Evolutionary conservation across 2,113 vertebrate species (phyloP).

Genomic region (Mixornis gularis): DNA sequence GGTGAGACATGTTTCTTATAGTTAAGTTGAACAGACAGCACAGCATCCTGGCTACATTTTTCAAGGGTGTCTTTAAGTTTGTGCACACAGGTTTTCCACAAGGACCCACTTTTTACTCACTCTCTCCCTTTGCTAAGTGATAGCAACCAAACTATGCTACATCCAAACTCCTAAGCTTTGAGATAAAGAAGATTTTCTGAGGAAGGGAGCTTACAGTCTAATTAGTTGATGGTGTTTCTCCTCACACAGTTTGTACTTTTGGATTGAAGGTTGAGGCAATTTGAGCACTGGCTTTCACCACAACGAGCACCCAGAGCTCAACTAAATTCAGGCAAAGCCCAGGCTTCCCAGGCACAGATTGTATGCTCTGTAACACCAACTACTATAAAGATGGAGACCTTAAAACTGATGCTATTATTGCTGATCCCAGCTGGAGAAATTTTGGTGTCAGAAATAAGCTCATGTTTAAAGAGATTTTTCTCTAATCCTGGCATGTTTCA

Average conservation of each 20-base stretch:
- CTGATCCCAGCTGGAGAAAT: constrained; percentile 1
- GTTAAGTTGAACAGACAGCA: not conserved
- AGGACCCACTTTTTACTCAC: not conserved
- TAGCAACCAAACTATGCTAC: not conserved
- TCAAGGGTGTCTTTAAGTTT: not conserved
- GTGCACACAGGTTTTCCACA: not conserved
- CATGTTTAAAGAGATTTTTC: constrained; percentile 20
- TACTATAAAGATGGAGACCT: not conserved
- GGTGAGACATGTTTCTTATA: not conserved
- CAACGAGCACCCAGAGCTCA: not conserved
- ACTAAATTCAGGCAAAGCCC: not conserved
- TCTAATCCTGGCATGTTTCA: not conserved
- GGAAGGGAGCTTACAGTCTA: not conserved
- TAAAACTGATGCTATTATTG: not conserved
- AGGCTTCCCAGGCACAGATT: not conserved
- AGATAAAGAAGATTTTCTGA: not conserved
- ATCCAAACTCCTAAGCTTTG: not conserved
- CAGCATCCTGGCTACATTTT: not conserved
- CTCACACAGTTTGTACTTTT: not conserved
- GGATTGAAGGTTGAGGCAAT: not conserved
- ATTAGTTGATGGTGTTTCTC: not conserved
- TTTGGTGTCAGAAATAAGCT: not conserved
- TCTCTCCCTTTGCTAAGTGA: not conserved
- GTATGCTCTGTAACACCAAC: not conserved
- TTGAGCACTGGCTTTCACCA: not conserved